A percentile compares a stretch with the other conserved stretches of the same genome.
These are phyloP conservation scores for Andrena trimmerana DNA, from an alignment of 2,888 invertebrate species.

Conservation along the genomic window DNA sequence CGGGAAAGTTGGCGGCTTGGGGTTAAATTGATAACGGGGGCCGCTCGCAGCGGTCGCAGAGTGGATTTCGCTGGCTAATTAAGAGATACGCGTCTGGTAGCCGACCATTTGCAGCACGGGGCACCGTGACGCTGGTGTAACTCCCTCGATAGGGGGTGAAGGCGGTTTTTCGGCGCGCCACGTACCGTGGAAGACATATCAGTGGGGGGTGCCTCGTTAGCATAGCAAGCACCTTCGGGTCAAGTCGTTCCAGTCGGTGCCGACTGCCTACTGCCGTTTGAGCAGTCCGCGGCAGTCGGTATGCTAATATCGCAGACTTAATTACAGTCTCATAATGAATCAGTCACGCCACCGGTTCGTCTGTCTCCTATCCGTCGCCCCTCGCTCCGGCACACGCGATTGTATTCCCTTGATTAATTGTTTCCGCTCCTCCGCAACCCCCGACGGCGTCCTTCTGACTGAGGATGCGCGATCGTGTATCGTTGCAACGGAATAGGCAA, in stretches of 20 bases:
- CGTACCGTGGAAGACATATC: background rate
- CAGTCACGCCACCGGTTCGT: constrained; percentile 74
- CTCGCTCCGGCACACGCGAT: constrained; percentile 59
- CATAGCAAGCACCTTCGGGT: constrained; percentile 77
- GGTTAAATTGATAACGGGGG: constrained; percentile 74
- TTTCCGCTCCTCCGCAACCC: constrained; percentile 51
- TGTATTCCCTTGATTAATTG: constrained; percentile 78
- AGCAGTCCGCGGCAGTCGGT: constrained; percentile 68
- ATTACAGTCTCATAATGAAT: constrained; percentile 82
- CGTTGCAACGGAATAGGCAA: constrained; percentile 35
- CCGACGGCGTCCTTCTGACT: constrained; percentile 24
- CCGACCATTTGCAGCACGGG: constrained; percentile 63
- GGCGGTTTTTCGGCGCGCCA: constrained; percentile 54
- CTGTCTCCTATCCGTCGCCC: constrained; percentile 9
- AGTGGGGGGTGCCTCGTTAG: constrained; percentile 75
- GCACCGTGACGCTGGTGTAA: constrained; percentile 54
- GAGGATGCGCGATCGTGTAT: constrained; percentile 40
- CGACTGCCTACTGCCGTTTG: constrained; percentile 24
- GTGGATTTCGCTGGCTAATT: constrained; percentile 77
- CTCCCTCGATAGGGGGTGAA: constrained; percentile 63
- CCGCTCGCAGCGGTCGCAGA: constrained; percentile 34
- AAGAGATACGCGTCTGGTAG: constrained; percentile 77
- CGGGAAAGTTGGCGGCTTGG: constrained; percentile 64
- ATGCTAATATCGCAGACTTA: constrained; percentile 81
- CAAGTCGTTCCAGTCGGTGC: constrained; percentile 74